Evolutionary conservation across 2,113 vertebrate genomes (phyloP).

Genomic region (Notechis scutatus): DNA sequence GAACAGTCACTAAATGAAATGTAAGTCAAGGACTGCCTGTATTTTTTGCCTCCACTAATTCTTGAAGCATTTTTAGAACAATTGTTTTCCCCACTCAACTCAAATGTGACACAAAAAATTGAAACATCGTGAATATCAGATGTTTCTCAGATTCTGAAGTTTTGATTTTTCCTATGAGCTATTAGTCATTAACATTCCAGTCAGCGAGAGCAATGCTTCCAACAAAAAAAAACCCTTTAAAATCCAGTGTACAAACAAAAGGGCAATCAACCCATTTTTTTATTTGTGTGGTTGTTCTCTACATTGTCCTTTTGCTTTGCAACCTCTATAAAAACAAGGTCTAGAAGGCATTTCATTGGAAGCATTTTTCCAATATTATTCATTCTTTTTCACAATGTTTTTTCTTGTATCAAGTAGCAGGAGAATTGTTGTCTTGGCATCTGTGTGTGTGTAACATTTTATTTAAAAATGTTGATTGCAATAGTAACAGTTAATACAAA

Average conservation of each 20-base stretch:
- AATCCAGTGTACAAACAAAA: neutral
- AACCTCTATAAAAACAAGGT: neutral
- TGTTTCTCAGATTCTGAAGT: neutral
- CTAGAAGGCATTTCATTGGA: neutral
- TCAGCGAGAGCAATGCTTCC: neutral
- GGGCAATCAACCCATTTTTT: neutral
- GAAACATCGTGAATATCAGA: neutral
- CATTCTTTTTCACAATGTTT: neutral
- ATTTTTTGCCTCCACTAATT: neutral
- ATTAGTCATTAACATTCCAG: neutral
- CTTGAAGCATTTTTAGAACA: neutral
- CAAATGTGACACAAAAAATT: neutral
- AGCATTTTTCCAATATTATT: neutral
- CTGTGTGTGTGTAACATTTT: neutral
- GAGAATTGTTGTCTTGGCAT: neutral
- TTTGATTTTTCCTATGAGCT: neutral
- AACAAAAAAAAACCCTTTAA: neutral
- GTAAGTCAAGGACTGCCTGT: neutral
- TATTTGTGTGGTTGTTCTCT: neutral
- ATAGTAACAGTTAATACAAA: neutral
- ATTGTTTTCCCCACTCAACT: neutral
- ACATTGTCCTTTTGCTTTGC: neutral
- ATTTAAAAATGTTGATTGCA: neutral
- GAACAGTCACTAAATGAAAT: neutral
- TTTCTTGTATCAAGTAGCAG: neutral